Conservation (phyloP, 2,888 invertebrate genomes). For the Agriopis aurantiaria region DNA sequence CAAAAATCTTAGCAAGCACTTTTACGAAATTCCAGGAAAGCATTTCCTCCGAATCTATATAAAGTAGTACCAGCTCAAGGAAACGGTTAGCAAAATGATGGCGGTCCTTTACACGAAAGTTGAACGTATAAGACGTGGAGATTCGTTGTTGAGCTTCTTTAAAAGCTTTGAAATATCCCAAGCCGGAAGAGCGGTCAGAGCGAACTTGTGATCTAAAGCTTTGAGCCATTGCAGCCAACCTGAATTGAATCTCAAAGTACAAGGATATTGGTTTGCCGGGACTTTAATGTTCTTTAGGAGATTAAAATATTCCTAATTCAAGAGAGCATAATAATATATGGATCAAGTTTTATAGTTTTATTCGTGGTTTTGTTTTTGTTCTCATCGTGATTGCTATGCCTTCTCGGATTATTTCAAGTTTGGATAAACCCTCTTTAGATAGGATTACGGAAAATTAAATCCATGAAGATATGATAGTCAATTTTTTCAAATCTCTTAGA, state of each 20-base stretch:
- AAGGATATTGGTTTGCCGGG: constrained; percentile 44
- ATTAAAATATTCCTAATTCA: background rate
- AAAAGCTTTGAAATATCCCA: constrained; percentile 60
- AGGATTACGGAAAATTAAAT: no score
- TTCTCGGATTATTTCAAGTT: no score
- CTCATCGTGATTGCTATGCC: no score
- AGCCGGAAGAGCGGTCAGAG: constrained; percentile 48
- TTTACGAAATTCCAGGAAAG: constrained; percentile 33
- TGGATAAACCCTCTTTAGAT: no score
- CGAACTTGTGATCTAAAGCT: constrained; percentile 54
- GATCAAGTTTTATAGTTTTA: no score
- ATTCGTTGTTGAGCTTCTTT: constrained; percentile 58
- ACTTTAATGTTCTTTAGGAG: constrained; percentile 45
- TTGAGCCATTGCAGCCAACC: constrained; percentile 46
- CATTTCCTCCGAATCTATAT: constrained; percentile 54
- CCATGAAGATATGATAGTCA: no score
- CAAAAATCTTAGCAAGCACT: background rate
- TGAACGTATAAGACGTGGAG: constrained; percentile 58
- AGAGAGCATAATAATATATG: no score
- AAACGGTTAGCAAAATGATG: constrained; percentile 68
- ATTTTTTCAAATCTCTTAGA: no score
- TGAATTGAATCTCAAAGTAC: constrained; percentile 31
- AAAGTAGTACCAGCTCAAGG: constrained; percentile 51
- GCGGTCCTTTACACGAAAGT: constrained; percentile 50
- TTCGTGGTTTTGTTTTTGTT: no score